phyloP scores from a whole-genome alignment of 2,113 vertebrate species.

The Paedocypris sp. region DNA sequence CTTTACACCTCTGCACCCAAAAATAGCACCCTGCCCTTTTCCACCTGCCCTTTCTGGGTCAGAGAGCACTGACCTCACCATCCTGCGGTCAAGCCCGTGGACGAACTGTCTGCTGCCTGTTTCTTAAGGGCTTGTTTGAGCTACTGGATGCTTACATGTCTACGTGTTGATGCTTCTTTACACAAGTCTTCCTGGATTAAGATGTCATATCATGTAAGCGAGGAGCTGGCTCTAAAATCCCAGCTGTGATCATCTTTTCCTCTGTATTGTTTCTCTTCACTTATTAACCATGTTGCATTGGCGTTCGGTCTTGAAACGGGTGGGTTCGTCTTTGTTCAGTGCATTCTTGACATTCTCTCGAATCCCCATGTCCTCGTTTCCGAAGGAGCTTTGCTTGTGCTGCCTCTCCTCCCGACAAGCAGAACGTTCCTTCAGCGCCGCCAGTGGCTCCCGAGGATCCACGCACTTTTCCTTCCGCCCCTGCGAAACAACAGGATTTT shows the following conservation, averaged over 20 bases:
- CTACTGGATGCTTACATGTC: constrained; percentile 20
- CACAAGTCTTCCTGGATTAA: neutral
- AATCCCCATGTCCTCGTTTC: constrained; percentile 36
- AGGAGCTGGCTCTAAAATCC: neutral
- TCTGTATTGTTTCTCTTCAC: neutral
- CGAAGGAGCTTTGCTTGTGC: constrained; percentile 41
- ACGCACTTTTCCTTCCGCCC: constrained; percentile 66
- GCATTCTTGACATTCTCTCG: constrained; percentile 55
- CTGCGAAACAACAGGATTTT: constrained; percentile 62
- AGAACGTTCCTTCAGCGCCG: constrained; percentile 44
- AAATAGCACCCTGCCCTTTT: constrained; percentile 28
- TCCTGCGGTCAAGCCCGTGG: constrained; percentile 32
- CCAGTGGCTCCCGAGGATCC: constrained; percentile 53
- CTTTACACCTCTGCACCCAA: constrained; percentile 17
- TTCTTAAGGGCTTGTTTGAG: constrained; percentile 26
- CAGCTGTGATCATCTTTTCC: too few species aligned
- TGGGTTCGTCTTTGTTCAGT: constrained; percentile 27
- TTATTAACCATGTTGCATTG: constrained; percentile 4
- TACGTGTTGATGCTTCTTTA: constrained; percentile 4
- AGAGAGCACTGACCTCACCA: constrained; percentile 30
- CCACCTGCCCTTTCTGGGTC: constrained; percentile 30
- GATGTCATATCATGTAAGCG: neutral
- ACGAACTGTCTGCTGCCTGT: constrained; percentile 21
- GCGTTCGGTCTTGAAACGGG: constrained; percentile 17
- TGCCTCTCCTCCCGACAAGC: constrained; percentile 52